Conservation (phyloP, 2,888 invertebrate genomes). For the Anarsia innoxiella region DNA sequence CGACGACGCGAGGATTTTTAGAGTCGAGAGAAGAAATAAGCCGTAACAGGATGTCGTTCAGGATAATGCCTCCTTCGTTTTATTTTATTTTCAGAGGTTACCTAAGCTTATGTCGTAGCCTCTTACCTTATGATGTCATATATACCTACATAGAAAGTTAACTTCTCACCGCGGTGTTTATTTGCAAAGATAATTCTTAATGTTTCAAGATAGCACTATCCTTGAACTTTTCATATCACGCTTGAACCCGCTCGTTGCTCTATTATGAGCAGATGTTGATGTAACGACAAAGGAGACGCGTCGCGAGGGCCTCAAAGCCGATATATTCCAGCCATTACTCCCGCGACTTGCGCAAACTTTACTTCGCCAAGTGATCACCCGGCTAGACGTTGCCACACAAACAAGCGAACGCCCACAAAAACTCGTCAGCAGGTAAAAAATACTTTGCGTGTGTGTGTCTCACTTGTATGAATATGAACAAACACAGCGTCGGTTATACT, state of each 20-base stretch:
- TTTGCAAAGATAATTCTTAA: neutral
- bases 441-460: conserved; percentile 37
- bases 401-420: conserved; percentile 57
- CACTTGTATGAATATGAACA: conserved; percentile 49
- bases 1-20: conserved; percentile 67
- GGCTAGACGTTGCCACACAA: conserved; percentile 59
- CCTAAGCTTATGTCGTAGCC: conserved; percentile 2
- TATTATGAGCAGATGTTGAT: conserved; percentile 37
- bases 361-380: conserved; percentile 45
- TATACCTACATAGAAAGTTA: neutral
- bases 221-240: conserved; percentile 12
- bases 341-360: conserved; percentile 53
- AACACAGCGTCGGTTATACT: conserved; percentile 46
- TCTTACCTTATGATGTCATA: neutral
- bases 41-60: conserved; percentile 73
- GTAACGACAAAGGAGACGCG: conserved; percentile 38
- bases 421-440: conserved; percentile 59
- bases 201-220: conserved; percentile 1
- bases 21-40: conserved; percentile 69
- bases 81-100: conserved; percentile 46
- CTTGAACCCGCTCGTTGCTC: conserved; percentile 27
- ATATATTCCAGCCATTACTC: conserved; percentile 53
- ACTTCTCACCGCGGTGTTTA: too few species aligned
- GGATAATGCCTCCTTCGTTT: conserved; percentile 66
- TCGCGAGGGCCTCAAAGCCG: conserved; percentile 40